Conservation (phyloP, 53 echinoderm and acorn worm genomes). For the Crossaster papposus region DNA sequence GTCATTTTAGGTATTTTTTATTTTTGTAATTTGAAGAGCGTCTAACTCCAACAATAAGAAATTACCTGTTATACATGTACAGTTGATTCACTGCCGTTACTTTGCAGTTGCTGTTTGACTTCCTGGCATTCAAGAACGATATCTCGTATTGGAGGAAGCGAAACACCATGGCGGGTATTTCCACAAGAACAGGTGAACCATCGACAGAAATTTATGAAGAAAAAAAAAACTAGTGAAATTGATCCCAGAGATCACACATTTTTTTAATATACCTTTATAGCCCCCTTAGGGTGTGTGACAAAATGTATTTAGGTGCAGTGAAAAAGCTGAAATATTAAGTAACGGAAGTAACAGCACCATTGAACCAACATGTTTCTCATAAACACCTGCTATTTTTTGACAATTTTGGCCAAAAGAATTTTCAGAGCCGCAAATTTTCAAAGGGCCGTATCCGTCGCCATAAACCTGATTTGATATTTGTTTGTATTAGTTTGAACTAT, state of each 20-base stretch:
- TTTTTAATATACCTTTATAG: no score
- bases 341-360: no score
- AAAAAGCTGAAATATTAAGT: no score
- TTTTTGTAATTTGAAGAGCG: background rate
- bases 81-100: background rate
- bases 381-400: no score
- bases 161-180: conserved; percentile 87
- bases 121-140: conserved; percentile 97
- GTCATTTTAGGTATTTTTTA: background rate
- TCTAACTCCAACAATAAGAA: background rate
- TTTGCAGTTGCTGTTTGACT: conserved; percentile 81
- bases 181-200: conserved; percentile 81
- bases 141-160: conserved; percentile 90
- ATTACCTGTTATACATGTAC: background rate
- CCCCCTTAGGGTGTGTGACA: no score
- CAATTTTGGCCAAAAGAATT: no score
- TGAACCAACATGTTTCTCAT: no score
- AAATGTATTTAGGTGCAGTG: no score
- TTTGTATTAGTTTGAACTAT: background rate
- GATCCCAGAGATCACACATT: no score
- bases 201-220: background rate
- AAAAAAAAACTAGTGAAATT: background rate
- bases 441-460: no score
- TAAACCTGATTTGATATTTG: background rate
- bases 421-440: no score